phyloP scores from a whole-genome alignment of 2,888 invertebrate species.

The Pilophorus perplexus region DNA sequence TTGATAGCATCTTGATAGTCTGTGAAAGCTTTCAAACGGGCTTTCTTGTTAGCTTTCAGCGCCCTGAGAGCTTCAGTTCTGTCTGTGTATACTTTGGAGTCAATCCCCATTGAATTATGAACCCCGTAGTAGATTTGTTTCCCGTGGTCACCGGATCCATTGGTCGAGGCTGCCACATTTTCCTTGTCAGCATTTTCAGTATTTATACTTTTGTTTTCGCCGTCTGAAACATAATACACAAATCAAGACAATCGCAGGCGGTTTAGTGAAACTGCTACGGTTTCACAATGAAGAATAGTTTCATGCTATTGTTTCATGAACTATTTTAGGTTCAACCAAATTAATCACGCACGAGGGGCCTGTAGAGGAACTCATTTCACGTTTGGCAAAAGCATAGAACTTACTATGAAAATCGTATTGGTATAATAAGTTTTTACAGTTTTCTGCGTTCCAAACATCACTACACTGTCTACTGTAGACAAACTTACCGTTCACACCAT shows the following conservation, averaged over 20 bases:
- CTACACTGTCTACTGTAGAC: no score
- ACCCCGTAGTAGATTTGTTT: slow-evolving; percentile 16
- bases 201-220: neutral
- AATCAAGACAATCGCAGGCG: no score
- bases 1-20: slow-evolving; percentile 70
- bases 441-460: no score
- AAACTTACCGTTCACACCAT: no score
- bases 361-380: neutral
- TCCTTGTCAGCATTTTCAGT: neutral
- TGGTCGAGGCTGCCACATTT: neutral
- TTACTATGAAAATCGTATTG: no score
- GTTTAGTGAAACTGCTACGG: no score
- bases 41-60: slow-evolving; percentile 74
- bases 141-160: slow-evolving; percentile 13
- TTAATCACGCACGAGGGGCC: no score
- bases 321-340: no score
- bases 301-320: no score
- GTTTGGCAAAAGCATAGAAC: neutral
- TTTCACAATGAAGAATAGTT: no score
- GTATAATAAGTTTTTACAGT: no score
- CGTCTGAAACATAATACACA: neutral
- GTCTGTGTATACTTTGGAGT: slow-evolving; percentile 61
- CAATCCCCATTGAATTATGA: neutral
- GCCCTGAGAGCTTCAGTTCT: slow-evolving; percentile 69
- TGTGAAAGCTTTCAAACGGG: slow-evolving; percentile 76